Conservation (phyloP, 2,113 vertebrate species). For the Ophiodon elongatus region DNA sequence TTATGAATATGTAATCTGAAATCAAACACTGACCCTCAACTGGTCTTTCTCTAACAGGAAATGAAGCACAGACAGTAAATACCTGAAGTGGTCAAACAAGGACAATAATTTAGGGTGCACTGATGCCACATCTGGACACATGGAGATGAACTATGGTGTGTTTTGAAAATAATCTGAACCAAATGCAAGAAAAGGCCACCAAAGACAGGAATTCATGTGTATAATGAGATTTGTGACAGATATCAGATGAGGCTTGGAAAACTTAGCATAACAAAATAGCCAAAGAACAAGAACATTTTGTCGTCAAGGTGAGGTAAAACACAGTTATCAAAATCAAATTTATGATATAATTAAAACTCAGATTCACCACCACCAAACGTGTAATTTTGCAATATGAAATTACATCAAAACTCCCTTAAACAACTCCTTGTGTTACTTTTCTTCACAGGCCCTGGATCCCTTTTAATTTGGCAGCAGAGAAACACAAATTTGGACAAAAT, state of each 20-base stretch:
- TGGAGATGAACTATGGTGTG: background rate
- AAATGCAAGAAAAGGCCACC: background rate
- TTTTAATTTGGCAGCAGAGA: background rate
- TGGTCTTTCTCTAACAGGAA: background rate
- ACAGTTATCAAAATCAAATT: background rate
- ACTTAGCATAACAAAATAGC: background rate
- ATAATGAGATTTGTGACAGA: background rate
- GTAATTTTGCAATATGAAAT: background rate
- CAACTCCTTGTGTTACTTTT: background rate
- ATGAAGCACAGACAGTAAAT: background rate
- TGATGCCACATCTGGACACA: background rate
- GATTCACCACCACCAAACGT: background rate
- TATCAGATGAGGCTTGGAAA: background rate
- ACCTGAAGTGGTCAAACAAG: background rate
- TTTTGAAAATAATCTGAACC: background rate
- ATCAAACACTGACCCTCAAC: slow-evolving; percentile 1
- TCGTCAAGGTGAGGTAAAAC: background rate
- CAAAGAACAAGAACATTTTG: background rate
- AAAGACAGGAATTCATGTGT: background rate
- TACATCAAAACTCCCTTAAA: background rate
- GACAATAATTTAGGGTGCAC: background rate
- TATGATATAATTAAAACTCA: background rate
- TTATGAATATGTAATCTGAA: slow-evolving; percentile 2
- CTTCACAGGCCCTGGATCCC: background rate
- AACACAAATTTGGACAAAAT: background rate